phyloP scores from a whole-genome alignment of 2,888 invertebrate species.

The Drosophila nr. fundita region DNA sequence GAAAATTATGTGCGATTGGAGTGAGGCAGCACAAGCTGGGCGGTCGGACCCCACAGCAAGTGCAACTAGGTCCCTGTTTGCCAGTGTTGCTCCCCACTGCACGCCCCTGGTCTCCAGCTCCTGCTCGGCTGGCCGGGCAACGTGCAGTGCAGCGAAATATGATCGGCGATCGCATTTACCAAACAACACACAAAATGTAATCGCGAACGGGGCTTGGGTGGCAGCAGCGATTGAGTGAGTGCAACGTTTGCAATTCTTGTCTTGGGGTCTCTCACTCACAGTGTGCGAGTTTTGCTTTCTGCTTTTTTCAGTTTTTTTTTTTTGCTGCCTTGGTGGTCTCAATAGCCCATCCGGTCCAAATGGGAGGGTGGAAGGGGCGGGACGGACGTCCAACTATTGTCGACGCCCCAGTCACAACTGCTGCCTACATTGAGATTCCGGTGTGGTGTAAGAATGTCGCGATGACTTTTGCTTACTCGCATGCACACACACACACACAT shows the following conservation, averaged over 20 bases:
- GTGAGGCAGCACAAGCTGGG: conserved; percentile 44
- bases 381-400: conserved; percentile 56
- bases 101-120: neutral
- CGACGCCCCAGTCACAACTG: conserved; percentile 79
- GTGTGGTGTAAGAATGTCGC: conserved; percentile 79
- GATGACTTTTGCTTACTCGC: conserved; percentile 50
- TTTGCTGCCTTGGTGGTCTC: conserved; percentile 77
- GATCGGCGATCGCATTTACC: conserved; percentile 77
- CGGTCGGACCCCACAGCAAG: conserved; percentile 69
- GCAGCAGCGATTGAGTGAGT: conserved; percentile 17
- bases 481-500: conserved; percentile 8
- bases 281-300: conserved; percentile 49
- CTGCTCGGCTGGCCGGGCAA: conserved; percentile 22
- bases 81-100: neutral
- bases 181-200: conserved; percentile 57
- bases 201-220: conserved; percentile 35
- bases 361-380: conserved; percentile 4
- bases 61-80: conserved; percentile 1
- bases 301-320: conserved; percentile 35
- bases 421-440: conserved; percentile 80
- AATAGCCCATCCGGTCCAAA: conserved; percentile 75
- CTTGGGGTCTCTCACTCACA: conserved; percentile 9
- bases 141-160: conserved; percentile 57
- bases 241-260: conserved; percentile 68
- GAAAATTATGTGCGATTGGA: conserved; percentile 54